A percentile compares a stretch with the other conserved stretches of the same genome.
These are phyloP conservation scores for Ophion costatus DNA, from an alignment of 2,888 invertebrate genomes.

Conservation along the genomic window DNA sequence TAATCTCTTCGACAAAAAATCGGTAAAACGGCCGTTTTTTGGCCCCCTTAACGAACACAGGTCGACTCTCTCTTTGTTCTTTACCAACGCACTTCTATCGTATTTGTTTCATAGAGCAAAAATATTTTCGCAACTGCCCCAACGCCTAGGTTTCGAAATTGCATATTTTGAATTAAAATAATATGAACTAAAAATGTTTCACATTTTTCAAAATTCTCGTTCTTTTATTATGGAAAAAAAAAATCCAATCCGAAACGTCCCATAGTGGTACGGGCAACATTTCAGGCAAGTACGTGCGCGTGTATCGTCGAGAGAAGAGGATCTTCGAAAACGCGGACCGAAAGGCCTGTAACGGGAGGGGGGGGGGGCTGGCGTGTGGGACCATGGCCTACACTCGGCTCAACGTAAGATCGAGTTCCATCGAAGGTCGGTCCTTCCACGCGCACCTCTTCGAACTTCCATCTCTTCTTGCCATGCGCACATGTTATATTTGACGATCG, in stretches of 20 bases:
- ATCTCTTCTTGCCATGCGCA: slow-evolving; percentile 8
- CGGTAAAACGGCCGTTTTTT: too few relatives aligned
- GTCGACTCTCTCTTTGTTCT: too few relatives aligned
- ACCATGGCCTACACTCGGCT: slow-evolving; percentile 66
- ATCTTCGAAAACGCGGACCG: slow-evolving; percentile 39
- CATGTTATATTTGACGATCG: slow-evolving; percentile 48
- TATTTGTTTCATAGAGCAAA: too few relatives aligned
- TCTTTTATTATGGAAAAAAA: background rate
- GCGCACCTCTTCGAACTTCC: slow-evolving; percentile 28
- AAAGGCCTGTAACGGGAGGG: slow-evolving; percentile 36
- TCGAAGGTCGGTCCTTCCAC: slow-evolving; percentile 67
- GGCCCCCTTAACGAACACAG: too few relatives aligned
- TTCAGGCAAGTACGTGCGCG: slow-evolving; percentile 24
- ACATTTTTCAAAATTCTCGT: background rate
- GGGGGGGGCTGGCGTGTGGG: slow-evolving; percentile 47
- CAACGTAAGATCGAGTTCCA: slow-evolving; percentile 72
- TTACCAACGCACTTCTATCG: too few relatives aligned
- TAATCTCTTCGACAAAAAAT: too few relatives aligned
- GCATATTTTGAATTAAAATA: background rate
- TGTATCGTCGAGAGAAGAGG: slow-evolving; percentile 34
- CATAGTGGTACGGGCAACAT: slow-evolving; percentile 3
- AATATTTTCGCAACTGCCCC: too few relatives aligned
- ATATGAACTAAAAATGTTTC: background rate
- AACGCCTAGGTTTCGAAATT: too few relatives aligned
- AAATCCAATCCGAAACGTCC: background rate